Evolutionary conservation across 2,113 vertebrate genomes (phyloP), one percentile per base, ranked within the genome.

Genomic region (Lutjanus erythropterus): DNA sequence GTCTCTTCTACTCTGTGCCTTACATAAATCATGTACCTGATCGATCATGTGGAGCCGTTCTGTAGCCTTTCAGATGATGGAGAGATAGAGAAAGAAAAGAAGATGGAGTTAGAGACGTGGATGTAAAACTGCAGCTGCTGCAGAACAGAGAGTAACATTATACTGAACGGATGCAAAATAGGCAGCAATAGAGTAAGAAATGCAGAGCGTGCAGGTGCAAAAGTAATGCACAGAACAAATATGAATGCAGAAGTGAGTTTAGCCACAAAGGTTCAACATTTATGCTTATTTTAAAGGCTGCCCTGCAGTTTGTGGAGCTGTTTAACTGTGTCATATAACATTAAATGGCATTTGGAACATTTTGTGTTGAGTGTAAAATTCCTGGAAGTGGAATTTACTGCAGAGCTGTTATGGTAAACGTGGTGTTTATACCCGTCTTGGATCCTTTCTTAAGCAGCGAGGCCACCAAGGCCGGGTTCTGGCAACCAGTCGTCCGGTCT

Each of bases 361-460:
- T 69, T 52, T 66, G 35, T 25, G 37, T 44, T 47, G 47, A 39
- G 18, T 19, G 12, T 53, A 53, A 35, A 27, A n/a, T 25, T 60
- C 42, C n/a, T 75, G 11, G 15, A 60, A 14, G n/a, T 50, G 19
- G 1, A 5, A 53, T 85, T 46, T 29, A 68, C n/a, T 78, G 49
- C 27, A 39, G 18, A 6, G 2, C 19, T 29, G 31, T n/a, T 59
- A 29, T n/a, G 31, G 55, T 41, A 33, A 55, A 46, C 16, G 8
- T 23, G 23, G 19, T 23, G 35, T 35, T 66, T 81, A 74, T 94
- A 99, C 98, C 97, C 56, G 96, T 93, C 78, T 97, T 98, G 56
- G 97, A 97, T 89, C 97, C 97, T 91, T 99, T 99, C 47, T 97
- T 96, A 44, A 99, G 96, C 14, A 99, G 93, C 0, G 91, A 96